phyloP scores from a whole-genome alignment of 2,113 vertebrate genomes.

The Setophaga petechia region DNA sequence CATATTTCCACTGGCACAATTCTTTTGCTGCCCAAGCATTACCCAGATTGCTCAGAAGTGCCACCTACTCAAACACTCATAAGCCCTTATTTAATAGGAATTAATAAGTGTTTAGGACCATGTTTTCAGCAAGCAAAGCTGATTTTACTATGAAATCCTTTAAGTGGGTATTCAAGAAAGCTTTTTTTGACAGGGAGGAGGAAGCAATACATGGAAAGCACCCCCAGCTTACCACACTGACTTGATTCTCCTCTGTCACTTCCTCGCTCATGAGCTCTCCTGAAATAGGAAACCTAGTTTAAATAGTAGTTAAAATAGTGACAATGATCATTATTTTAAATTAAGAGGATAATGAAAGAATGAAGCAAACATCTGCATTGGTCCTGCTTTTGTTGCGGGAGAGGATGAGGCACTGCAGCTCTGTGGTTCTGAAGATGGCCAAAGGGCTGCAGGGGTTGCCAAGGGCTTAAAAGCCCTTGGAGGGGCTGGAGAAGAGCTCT shows the following conservation, averaged over 20 bases:
- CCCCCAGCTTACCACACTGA: neutral
- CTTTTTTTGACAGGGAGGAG: neutral
- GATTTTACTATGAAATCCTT: neutral
- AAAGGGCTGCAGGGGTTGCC: neutral
- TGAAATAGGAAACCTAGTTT: neutral
- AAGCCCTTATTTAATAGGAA: neutral
- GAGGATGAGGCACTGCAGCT: neutral
- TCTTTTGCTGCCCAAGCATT: neutral
- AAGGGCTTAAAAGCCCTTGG: neutral
- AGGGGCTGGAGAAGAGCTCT: neutral
- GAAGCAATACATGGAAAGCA: rapidly evolving
- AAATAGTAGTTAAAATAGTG: neutral
- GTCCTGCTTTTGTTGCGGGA: neutral
- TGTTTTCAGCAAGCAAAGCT: neutral
- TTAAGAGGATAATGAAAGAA: neutral
- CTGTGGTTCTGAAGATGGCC: neutral
- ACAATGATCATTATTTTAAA: neutral
- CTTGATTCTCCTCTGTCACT: neutral
- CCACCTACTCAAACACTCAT: neutral
- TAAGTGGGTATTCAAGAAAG: neutral
- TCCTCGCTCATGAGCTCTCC: neutral
- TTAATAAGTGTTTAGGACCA: neutral
- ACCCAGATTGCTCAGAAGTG: neutral
- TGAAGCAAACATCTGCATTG: neutral
- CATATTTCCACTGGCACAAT: neutral